Base-by-base conservation (phyloP, 2,113 vertebrate genomes). In the Crotalus helleri region DNA sequence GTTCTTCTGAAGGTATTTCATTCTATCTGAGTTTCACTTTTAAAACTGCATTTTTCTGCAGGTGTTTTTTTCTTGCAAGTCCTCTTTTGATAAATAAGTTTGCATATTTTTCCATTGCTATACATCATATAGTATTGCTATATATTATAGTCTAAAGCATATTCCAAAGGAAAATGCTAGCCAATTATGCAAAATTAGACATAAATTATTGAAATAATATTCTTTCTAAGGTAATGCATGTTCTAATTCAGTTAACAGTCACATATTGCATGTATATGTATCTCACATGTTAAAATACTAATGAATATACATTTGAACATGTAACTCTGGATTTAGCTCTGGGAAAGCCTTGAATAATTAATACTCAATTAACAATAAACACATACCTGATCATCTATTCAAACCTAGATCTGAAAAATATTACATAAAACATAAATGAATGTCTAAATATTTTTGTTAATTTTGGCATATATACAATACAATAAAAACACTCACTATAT, bases 21-120 rank as follows among this genome's bases (percentile, higher is more conserved):
- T 23, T 92, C 94, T 49, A 55, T n/a, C 7, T 88, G 93, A 74
- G 46, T 49, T 89, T 95, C 53, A 91, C 93, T 93, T 51, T 13
- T 88, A 74, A 46, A 0, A 0, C 23, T 92, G 87, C 92, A 94
- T 90, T 95, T 93, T 95, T 94, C 85, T 95, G 44, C 26, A 94
- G 86, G 51, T 92, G 61, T 44, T 95, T 96, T 95, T 95, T 91
- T 94, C 69, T 61, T 21, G n/a, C 3, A 94, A 89, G 55, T 90
- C 44, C 85, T 85, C 87, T 92, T 85, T 89, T 92, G 93, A 33
- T 90, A 90, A 49, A 53, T 21, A 87, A 44, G 94, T 92, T 87
- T 86, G 1, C 24, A 61, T 88, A 54, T 54, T 39, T 54, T 46
- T 21, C 5, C 44, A 33, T 87, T 59, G 46, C 58, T 92, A 39